Evolutionary conservation across 2,797 vertebrate genomes (phyloP), one percentile per base, ranked within the genome.

Genomic region (Myoxocephalus aenaeus): DNA sequence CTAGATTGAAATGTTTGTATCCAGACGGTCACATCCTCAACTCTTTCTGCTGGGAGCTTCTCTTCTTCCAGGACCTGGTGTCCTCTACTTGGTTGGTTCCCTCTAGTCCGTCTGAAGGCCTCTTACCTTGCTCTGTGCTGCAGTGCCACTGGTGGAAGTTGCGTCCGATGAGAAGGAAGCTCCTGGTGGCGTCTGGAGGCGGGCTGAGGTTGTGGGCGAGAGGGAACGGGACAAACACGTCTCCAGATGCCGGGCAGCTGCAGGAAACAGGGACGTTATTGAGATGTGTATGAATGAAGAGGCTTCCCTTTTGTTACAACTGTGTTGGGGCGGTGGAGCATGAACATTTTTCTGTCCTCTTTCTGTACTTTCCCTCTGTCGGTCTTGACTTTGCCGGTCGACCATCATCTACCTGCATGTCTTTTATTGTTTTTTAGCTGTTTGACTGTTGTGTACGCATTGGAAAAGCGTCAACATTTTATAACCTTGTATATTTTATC

Each of bases 81-180:
- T 18, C 54, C 8, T 44, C 7, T 42, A 3, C 20, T 20, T 27
- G 18, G 11, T 32, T 65, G 15, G 15, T 56, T 63, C n/a, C 13
- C 34, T 50, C 36, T 25, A n/a, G 44, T 15, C 5, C n/a, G 42
- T 18, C 6, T 6, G 6, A 10, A n/a, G 17, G 10, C 7, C 1
- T 17, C 79, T 91, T 93, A 98, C 98, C 97, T 94, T 96, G 97
- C 68, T 98, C 97, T 0, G 96, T 97, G 92, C 96, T 98, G 85
- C 94, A 97, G 68, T 96, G 96, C 98, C 98, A 99, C 86, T 99
- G 98, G 25, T 95, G 94, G 79, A 99, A 98, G 92, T 97, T 99
- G 44, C 98, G 97, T 20, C 97, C 98, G 70, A 97, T 93, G 56
- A 99, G 93, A 63, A 97, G 94, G 77, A 99, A 97, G 83, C 95